Percentiles rank a stretch among this genome's conserved stretches.
These are phyloP conservation scores for Alauda arvensis DNA, from an alignment of 2,797 vertebrate genomes.

Conservation along the genomic window DNA sequence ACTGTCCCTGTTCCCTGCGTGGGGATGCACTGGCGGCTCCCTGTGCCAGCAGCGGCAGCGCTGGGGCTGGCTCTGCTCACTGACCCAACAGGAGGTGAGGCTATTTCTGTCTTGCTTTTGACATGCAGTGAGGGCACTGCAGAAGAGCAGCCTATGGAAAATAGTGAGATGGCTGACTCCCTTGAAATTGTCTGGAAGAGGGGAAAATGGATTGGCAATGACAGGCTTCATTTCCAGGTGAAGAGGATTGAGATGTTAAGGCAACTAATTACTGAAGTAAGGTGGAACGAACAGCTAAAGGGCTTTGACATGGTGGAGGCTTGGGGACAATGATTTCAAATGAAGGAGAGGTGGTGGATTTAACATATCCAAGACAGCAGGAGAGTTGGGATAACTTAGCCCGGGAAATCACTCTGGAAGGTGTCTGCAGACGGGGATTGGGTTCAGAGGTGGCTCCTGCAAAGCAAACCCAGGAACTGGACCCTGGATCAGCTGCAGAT, in stretches of 20 bases:
- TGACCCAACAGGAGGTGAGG: conserved; percentile 21
- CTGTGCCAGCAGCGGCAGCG: neutral
- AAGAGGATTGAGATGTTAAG: neutral
- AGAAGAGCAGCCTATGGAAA: conserved; percentile 11
- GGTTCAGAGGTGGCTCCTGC: neutral
- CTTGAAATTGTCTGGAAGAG: neutral
- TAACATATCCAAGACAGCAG: neutral
- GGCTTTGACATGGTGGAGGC: neutral
- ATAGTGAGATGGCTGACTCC: neutral
- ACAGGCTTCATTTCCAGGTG: neutral
- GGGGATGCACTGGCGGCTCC: neutral
- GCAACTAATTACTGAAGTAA: neutral
- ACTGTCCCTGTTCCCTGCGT: neutral
- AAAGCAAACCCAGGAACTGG: neutral
- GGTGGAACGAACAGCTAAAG: neutral
- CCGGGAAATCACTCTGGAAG: neutral
- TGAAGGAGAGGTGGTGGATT: neutral
- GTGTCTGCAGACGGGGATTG: neutral
- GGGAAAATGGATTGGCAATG: neutral
- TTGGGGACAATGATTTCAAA: neutral
- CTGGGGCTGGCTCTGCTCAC: neutral
- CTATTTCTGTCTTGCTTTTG: conserved; percentile 38
- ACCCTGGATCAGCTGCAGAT: neutral
- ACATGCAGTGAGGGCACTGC: neutral
- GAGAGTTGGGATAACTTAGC: neutral